These are phyloP conservation scores for Apocheima hispidaria DNA, from an alignment of 2,888 invertebrate genomes.

Conservation along the genomic window DNA sequence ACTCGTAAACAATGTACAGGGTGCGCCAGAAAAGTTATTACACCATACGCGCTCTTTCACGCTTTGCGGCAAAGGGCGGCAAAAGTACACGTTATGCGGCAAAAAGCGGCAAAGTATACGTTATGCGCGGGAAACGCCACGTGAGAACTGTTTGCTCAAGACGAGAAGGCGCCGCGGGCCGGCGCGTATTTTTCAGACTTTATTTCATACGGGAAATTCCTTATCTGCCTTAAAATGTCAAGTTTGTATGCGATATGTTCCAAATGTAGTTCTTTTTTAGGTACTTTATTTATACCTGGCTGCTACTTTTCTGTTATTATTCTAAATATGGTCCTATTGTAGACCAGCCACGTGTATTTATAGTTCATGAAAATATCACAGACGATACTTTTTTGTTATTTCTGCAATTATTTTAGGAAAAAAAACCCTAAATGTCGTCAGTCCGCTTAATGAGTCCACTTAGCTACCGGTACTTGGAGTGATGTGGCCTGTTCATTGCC, in stretches of 20 bases:
- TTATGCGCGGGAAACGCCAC: constrained; percentile 13
- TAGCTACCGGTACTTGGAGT: too few species aligned
- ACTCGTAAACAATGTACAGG: constrained; percentile 22
- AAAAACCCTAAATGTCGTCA: too few species aligned
- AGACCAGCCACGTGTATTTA: too few species aligned
- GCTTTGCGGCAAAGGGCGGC: constrained; percentile 2
- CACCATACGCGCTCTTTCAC: constrained; percentile 3
- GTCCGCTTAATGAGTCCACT: too few species aligned
- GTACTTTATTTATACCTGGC: not conserved
- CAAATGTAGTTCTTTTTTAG: not conserved
- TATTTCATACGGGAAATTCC: constrained; percentile 2
- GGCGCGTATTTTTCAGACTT: constrained; percentile 20
- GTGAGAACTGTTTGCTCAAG: constrained; percentile 13
- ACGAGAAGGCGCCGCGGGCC: not conserved
- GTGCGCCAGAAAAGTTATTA: constrained; percentile 7
- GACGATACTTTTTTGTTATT: too few species aligned
- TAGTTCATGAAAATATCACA: too few species aligned
- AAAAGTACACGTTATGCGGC: constrained; percentile 6
- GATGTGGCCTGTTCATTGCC: too few species aligned
- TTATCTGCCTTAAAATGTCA: constrained; percentile 15
- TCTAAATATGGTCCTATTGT: not conserved
- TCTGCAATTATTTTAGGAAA: too few species aligned
- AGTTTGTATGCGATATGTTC: constrained; percentile 3
- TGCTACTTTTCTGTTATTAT: not conserved
- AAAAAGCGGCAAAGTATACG: constrained; percentile 5